phyloP scores from a whole-genome alignment of 2,888 invertebrate genomes.

The Hirtodrosophila duncani region DNA sequence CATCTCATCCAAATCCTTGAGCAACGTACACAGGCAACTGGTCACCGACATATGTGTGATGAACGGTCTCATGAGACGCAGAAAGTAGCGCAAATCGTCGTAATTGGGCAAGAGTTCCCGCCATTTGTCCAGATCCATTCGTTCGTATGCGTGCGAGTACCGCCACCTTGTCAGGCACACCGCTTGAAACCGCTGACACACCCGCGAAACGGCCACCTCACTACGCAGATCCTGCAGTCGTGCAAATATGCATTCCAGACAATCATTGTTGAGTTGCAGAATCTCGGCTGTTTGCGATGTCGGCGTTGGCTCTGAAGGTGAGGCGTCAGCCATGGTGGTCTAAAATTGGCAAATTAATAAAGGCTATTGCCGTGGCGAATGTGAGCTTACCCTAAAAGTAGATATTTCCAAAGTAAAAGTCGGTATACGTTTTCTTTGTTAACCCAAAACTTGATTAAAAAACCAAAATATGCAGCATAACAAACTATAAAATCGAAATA shows the following conservation, averaged over 20 bases:
- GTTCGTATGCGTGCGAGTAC: constrained; percentile 48
- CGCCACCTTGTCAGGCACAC: constrained; percentile 58
- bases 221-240: constrained; percentile 54
- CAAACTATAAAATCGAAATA: constrained; percentile 35
- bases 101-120: constrained; percentile 50
- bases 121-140: constrained; percentile 59
- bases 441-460: constrained; percentile 9
- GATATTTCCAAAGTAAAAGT: too few species aligned
- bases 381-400: too few species aligned
- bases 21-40: constrained; percentile 57
- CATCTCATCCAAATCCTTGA: constrained; percentile 65
- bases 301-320: constrained; percentile 14
- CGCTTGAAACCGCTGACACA: constrained; percentile 58
- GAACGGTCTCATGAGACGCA: constrained; percentile 45
- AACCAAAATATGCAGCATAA: constrained; percentile 31
- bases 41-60: constrained; percentile 50
- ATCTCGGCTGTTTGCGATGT: constrained; percentile 30
- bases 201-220: constrained; percentile 57
- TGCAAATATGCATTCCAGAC: constrained; percentile 62
- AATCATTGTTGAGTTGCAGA: constrained; percentile 63
- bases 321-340: constrained; percentile 35
- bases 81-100: constrained; percentile 62
- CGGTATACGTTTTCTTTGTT: not conserved
- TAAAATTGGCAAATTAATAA: not conserved
- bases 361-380: too few species aligned